Evolutionary conservation across 1,140 invertebrate genomes (phyloP), one percentile per base, ranked within the genome.

Genomic region (Brachionus paranguensis): DNA sequence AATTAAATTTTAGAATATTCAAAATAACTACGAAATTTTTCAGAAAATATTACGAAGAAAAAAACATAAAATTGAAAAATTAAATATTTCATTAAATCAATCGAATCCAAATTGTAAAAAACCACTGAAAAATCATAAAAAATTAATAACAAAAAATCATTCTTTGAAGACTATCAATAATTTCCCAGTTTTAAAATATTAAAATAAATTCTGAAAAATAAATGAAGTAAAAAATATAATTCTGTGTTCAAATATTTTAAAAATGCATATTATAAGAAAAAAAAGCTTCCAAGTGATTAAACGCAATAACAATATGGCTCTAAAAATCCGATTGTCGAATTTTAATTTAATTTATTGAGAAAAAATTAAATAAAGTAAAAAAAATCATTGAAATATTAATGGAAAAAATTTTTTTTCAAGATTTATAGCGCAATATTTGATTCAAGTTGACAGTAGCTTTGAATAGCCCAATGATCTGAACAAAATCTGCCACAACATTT

Each of bases 381-480:
- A 50, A 50, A n/a, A n/a, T 14, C 14, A 24, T 20, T 8, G 12
- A 24, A 50, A 50, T 76, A 47, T 50, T 5, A 14, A 24, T 76
- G 10, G 45, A 37, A 0, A 37, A 37, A 37, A 37, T 7, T 7
- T 7, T 7, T 37, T 27, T n/a, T 14, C 50, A 33, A 27, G 10
- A 14, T 50, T 50, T 50, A 76, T 41, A 78, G 27, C 11, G 53
- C 29, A 17, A 41, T 24, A 24, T 60, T 41, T 60, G 29, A 41
- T 47, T 83, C 45, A 7, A 83, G 41, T 45, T 83, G 41, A 72
- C 60, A 83, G n/a, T 83, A 83, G n/a, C 50, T 20, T 43, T 91
- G 85, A n/a, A 92, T 87, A 5, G 91, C 92, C 92, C 92, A 92
- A 85, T 92, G 92, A 88, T 92, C 92, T 86, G 91, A 92, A 7